Percentiles rank a stretch among this genome's conserved stretches.
phyloP scores from a whole-genome alignment of 2,113 vertebrate genomes.

The Spea bombifrons region DNA sequence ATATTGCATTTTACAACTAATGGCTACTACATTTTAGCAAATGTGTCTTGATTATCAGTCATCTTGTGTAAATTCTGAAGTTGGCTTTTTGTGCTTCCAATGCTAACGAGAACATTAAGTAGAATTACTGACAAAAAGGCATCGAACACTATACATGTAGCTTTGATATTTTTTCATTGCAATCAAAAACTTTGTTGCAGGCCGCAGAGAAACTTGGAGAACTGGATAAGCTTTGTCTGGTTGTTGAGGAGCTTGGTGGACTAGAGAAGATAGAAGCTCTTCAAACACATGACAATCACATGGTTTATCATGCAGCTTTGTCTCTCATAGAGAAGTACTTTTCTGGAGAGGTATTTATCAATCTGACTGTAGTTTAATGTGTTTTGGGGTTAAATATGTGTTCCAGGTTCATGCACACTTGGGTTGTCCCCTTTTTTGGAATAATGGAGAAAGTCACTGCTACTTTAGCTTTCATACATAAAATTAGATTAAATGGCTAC shows the following conservation, averaged over 20 bases:
- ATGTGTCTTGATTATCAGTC: too few species aligned
- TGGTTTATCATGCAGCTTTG: slow-evolving; percentile 72
- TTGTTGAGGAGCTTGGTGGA: slow-evolving; percentile 79
- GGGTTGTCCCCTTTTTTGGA: not conserved
- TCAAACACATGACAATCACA: slow-evolving; percentile 77
- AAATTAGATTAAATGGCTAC: not conserved
- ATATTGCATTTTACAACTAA: too few species aligned
- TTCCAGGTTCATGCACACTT: too few species aligned
- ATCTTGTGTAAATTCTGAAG: not conserved
- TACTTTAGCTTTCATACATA: not conserved
- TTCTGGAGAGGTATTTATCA: slow-evolving; percentile 67
- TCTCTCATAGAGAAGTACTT: slow-evolving; percentile 81
- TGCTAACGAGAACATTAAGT: not conserved
- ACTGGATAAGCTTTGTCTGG: slow-evolving; percentile 70
- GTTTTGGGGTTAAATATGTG: not conserved
- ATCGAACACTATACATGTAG: not conserved
- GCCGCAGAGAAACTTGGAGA: slow-evolving; percentile 74
- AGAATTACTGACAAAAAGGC: not conserved
- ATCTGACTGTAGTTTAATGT: not conserved
- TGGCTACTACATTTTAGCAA: too few species aligned
- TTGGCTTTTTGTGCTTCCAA: not conserved
- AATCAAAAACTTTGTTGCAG: too few species aligned
- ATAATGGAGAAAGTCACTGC: not conserved
- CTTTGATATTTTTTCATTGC: not conserved
- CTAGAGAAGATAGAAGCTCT: slow-evolving; percentile 80